Evolutionary conservation across 2,797 vertebrate species (phyloP), one percentile per base, ranked within the genome.

Genomic region (Ceryle rudis): DNA sequence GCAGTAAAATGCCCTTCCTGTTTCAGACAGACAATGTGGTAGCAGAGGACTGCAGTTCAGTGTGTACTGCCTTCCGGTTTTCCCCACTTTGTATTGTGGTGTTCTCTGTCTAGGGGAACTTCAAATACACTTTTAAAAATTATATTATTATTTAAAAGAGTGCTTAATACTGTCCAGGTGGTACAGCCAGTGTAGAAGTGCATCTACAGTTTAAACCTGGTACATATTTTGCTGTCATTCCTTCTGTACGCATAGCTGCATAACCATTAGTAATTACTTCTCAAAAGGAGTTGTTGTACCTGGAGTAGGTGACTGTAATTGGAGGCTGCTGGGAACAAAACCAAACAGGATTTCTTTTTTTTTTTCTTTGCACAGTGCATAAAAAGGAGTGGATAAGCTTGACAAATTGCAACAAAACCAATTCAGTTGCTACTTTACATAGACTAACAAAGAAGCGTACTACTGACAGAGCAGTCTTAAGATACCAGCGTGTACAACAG

Each of bases 401-500:
- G 14, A 23, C 35, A n/a, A 21, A 67, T 57, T 44, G 23, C 13
- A 61, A 15, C 12, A 52, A 42, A 94, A 41, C 5, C 28, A 26
- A 4, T 16, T 73, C 20, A 21, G 0, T 13, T 69, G 33, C 26
- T 39, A 2, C 81, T 81, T 81, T 79, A 57, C 10, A 3, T 2
- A 35, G 42, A 14, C 7, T 51, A 37, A 62, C 19, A 51, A 44
- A 74, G 39, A 14, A 28, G 22, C 0, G 0, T 23, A 4, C 60
- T 82, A 33, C 19, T 46, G 37, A 5, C 4, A 47, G 52, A 64
- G 25, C 7, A 41, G 3, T 71, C 49, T 29, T 75, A 54, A 67
- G 46, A 25, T 73, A 17, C 4, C 16, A 11, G 0, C 10, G 7
- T 28, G 31, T 81, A 14, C 21, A 42, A 29, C 0, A 1, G 51